Evolutionary conservation across 2,113 vertebrate genomes (phyloP).

Genomic region (Malurus elegans): DNA sequence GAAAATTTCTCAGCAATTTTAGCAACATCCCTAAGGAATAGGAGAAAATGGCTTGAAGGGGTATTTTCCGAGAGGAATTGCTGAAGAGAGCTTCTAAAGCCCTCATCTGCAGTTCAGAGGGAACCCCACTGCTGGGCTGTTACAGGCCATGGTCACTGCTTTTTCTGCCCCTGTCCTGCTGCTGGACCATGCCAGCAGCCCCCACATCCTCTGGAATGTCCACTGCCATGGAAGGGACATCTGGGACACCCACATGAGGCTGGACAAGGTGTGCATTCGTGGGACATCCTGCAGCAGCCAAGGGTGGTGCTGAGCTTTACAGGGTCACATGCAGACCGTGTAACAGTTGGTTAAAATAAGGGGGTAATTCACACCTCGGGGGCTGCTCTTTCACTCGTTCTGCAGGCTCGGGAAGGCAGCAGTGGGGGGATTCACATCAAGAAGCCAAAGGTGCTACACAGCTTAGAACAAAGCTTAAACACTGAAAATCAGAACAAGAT

Average conservation of each 20-base stretch:
- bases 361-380: background rate
- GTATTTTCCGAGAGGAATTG: background rate
- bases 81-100: background rate
- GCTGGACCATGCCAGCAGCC: background rate
- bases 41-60: background rate
- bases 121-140: background rate
- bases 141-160: background rate
- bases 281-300: background rate
- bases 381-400: background rate
- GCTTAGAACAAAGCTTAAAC: background rate
- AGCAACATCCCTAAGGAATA: background rate
- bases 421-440: background rate
- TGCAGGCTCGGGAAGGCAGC: background rate
- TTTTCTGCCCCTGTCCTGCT: background rate
- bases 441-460: background rate
- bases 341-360: background rate
- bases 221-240: background rate
- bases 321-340: background rate
- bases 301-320: background rate
- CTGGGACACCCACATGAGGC: background rate
- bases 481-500: background rate
- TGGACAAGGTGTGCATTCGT: background rate
- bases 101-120: background rate
- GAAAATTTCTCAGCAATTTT: conserved; percentile 7
- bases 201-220: background rate